Evolutionary conservation across 2,888 invertebrate genomes (phyloP), one percentile per base, ranked within the genome.

Genomic region (Crioceris asparagi): DNA sequence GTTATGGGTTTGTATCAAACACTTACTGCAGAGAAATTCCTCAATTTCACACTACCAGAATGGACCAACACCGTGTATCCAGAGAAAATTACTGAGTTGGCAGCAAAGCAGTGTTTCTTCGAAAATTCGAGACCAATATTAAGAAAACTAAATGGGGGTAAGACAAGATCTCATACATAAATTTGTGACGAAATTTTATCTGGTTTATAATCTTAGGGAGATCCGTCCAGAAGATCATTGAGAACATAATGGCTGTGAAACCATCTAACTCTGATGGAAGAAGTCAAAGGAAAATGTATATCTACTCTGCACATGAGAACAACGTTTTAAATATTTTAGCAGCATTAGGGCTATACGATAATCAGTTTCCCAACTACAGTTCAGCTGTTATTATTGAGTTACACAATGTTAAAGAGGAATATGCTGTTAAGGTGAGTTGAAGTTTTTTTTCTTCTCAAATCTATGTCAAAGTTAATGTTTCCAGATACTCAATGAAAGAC

Each of bases 281-380:
- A 3, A 35, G 53, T n/a, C 7, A 41, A 3, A 52, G 54, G 4
- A 69, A 67, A 46, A 55, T 72, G 17, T 64, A 59, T 45, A 47
- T 72, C 16, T 71, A 66, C 53, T 65, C 70, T 18, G 71, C 68
- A 2, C 77, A 77, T 53, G 76, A 77, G 49, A 67, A 70, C 4
- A 74, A 73, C 18, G 60, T 76, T 5, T 64, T 69, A 8, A 65
- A 69, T 25, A 46, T 74, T 19, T 55, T 74, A 19, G 56, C 59
- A 14, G 65, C 70, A 17, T 55, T 76, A 11, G 59, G 62, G 6
- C 55, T 72, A 12, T 74, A 60, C 52, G 25, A 41, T 11, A 49
- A 65, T 33, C 66, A 69, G 44, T 56, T 63, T 36, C 61, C 62
- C 1, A 54, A 54, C 25, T 63, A 60, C 43, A 55, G 57, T 35